Base-by-base conservation (phyloP, 2,888 invertebrate genomes). In the Linhomoeus sp. region DNA sequence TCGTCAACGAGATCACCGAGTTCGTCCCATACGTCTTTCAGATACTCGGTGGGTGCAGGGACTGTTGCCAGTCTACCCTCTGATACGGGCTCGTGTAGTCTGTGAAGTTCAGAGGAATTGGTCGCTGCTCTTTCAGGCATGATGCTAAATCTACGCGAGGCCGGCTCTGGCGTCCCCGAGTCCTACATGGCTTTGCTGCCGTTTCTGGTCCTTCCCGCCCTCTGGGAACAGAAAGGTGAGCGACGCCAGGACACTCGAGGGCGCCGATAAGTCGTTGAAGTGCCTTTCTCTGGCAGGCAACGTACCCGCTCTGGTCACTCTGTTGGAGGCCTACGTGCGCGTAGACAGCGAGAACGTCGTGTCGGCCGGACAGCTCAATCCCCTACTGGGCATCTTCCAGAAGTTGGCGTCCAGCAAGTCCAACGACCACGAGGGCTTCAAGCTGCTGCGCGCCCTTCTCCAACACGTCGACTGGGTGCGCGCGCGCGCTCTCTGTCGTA, bases 21-120 rank as follows among this genome's bases (percentile, higher is more conserved):
- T 92, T 97, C 71, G 82, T 92, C 69, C 94, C 94, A 0, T 97
- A 97, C 69, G 86, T 90, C 42, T 92, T 97, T 67, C 97, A 97
- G 81, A 79, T 97, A 70, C 71, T 46, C n/a, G 44, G 44, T 44
- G 17, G 3, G 44, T 35, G 20, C 19, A 26, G 7, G 23, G 38
- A 7, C 12, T 20, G 20, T 9, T 20, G 3, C 37, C 7, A 37
- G 7, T 5, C 37, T n/a, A n/a, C n/a, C n/a, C n/a, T n/a, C n/a
- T n/a, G n/a, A n/a, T n/a, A n/a, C n/a, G n/a, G n/a, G n/a, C n/a
- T n/a, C n/a, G n/a, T n/a, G n/a, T n/a, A n/a, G n/a, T n/a, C n/a
- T n/a, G n/a, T n/a, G n/a, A n/a, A n/a, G n/a, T n/a, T n/a, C n/a
- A n/a, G n/a, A n/a, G n/a, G n/a, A n/a, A n/a, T n/a, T n/a, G n/a